Base-by-base conservation (phyloP, 2,888 invertebrate genomes). In the Himalopsyche anomala region DNA sequence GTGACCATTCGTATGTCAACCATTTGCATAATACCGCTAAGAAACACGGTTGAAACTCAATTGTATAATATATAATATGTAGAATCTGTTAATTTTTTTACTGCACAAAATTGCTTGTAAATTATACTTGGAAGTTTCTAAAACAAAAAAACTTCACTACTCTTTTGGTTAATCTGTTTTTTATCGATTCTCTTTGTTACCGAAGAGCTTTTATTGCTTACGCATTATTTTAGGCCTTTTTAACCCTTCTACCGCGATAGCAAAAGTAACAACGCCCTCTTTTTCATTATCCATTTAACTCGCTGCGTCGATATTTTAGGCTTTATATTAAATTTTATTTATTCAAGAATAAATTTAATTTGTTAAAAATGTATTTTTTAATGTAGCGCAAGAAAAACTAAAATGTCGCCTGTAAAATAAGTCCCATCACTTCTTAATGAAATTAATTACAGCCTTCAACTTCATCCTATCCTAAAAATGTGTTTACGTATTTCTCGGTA, bases 141-240 rank as follows among this genome's bases (percentile, higher is more conserved):
- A 36, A 74, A 74, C 28, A 28, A 74, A 74, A 74, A 74, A 74
- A 74, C 74, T 74, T 74, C 74, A 38, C 74, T 74, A 74, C 74
- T 28, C 74, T 11, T 74, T 74, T 38, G 74, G 74, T 74, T 74
- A 74, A 74, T 74, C 36, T 36, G 74, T 74, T 74, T 74, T 74
- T 74, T 74, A 74, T 74, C 36, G 74, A 74, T 74, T 74, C 36
- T 36, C 74, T 74, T 74, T 74, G 74, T 74, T 74, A 38, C 38
- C 74, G 74, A 74, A 74, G 74, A 74, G 74, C 74, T 74, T 74
- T 74, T 74, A 38, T 74, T 74, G 74, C 74, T 36, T 74, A 74
- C 74, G 74, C 74, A 74, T 74, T 74, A 74, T 36, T 74, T 74
- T 38, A 36, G 74, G 38, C 28, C 69, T 15, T 69, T 74, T 74